Evolutionary conservation across 2,888 invertebrate species (phyloP).

Genomic region (Helleia helle): DNA sequence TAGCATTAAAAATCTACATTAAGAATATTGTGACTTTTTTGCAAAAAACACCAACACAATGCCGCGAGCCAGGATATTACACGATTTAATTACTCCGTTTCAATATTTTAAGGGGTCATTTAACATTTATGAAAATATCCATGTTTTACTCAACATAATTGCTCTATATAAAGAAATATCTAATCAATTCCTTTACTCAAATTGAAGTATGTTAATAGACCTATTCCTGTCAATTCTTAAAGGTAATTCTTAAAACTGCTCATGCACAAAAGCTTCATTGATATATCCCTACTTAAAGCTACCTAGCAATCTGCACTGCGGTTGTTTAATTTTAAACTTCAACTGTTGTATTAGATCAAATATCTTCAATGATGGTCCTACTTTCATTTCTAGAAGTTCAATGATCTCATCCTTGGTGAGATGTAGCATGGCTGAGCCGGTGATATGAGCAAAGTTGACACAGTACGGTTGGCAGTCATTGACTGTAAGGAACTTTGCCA

Average conservation of each 20-base stretch:
- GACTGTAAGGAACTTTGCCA: slow-evolving; percentile 90
- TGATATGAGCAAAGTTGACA: slow-evolving; percentile 80
- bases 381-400: slow-evolving; percentile 92
- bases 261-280: too few relatives aligned
- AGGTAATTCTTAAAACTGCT: too few relatives aligned
- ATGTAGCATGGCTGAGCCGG: slow-evolving; percentile 85
- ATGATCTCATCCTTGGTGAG: slow-evolving; percentile 93
- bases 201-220: neutral
- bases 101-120: too few relatives aligned
- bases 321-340: slow-evolving; percentile 87
- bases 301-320: slow-evolving; percentile 70
- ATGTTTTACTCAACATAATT: too few relatives aligned
- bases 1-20: too few relatives aligned
- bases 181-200: neutral
- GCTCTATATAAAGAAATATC: too few relatives aligned
- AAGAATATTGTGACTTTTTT: too few relatives aligned
- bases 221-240: neutral
- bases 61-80: too few relatives aligned
- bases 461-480: slow-evolving; percentile 88
- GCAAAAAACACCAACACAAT: too few relatives aligned
- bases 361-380: slow-evolving; percentile 95
- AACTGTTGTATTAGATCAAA: slow-evolving; percentile 93
- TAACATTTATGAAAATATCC: too few relatives aligned
- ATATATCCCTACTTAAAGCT: slow-evolving; percentile 35
- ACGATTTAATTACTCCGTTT: too few relatives aligned